phyloP scores from a whole-genome alignment of 2,888 invertebrate species.

The Pardosa pseudoannulata region DNA sequence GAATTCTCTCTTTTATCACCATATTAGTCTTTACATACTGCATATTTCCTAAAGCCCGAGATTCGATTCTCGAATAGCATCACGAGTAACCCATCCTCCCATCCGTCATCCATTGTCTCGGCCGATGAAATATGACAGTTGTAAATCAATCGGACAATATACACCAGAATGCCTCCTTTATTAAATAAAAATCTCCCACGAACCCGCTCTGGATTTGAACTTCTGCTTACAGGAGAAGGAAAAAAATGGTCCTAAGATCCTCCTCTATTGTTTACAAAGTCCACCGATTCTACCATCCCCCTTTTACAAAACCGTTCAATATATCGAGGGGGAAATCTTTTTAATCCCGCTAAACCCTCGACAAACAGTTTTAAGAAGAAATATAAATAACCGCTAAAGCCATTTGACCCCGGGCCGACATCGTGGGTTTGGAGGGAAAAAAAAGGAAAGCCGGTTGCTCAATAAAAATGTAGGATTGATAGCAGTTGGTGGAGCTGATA shows the following conservation, averaged over 20 bases:
- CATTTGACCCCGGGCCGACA: constrained; percentile 3
- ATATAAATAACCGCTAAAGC: constrained; percentile 39
- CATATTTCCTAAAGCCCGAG: no score
- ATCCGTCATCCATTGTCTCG: no score
- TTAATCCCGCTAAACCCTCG: constrained; percentile 1
- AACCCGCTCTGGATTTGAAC: background rate
- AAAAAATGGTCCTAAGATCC: background rate
- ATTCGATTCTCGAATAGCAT: no score
- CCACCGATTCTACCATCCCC: constrained; percentile 1
- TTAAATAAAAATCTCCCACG: no score
- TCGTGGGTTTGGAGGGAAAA: background rate
- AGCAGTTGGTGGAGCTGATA: background rate
- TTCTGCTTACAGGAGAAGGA: background rate
- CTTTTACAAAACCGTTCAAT: constrained; percentile 12
- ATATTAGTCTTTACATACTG: no score
- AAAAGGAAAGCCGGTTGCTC: background rate
- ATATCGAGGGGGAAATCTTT: no score
- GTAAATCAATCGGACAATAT: no score
- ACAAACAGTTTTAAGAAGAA: constrained; percentile 46
- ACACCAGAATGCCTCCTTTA: no score
- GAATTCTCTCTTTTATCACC: no score
- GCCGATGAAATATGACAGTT: no score
- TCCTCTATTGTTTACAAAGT: constrained; percentile 13
- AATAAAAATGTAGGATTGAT: background rate
- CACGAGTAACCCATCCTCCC: no score